Base-by-base conservation (phyloP, 2,113 vertebrate species). In the Apistogramma diplotaenia region DNA sequence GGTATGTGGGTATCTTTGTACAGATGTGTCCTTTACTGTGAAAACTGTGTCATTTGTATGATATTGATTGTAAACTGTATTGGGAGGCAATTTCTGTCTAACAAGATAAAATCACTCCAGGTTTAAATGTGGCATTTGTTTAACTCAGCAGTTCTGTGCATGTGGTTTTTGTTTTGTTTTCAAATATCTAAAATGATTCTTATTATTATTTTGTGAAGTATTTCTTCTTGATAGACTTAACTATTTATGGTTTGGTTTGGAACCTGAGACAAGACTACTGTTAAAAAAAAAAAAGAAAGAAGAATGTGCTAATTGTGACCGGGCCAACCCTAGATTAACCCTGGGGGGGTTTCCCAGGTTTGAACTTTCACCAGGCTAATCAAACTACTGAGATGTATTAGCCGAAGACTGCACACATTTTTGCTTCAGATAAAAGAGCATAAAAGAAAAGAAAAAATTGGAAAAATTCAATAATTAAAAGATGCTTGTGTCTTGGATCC, bases 121-220 rank as follows among this genome's bases (percentile, higher is more conserved):
- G 33, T 55, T 21, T 19, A 51, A 11, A 9, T 56, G 29, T 59
- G 13, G 11, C 51, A 40, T 70, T 43, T 72, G 15, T 31, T 58
- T 59, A 55, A 31, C n/a, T n/a, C 8, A 57, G 27, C 10, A 33
- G 1, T 62, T 49, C 15, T 75, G 8, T 55, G 33, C 25, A 56
- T 79, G 21, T 35, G 19, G 65, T 58, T 29, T 43, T 19, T 27
- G n/a, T 27, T 35, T 35, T 35, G 43, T 19, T 40, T 29, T 43
- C 1, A 43, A 57, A 58, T 29, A 19, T 58, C 21, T 46, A 5
- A 74, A 27, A 5, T 2, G 15, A 0, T 1, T 57, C 40, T 19
- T 2, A 4, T 23, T 43, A 43, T 7, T 40, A 4, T 37, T 25
- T 37, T 58, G 16, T 74, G 7, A 27, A 27, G 35, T 43, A 56